Conservation (phyloP, 2,113 vertebrate species). For the Gobius niger region DNA sequence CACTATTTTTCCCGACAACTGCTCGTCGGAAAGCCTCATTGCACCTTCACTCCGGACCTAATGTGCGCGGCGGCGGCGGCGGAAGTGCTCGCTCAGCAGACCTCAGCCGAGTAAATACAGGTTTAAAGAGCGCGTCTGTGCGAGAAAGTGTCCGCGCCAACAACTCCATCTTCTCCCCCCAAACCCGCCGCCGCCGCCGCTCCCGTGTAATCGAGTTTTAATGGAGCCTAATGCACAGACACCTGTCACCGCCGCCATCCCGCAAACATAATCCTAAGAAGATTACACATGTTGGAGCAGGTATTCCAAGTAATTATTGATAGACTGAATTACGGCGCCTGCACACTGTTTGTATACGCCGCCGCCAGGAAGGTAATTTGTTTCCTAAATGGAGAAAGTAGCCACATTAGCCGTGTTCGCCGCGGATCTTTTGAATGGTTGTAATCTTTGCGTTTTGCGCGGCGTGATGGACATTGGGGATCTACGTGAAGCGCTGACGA, state of each 20-base stretch:
- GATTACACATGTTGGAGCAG: constrained; percentile 96
- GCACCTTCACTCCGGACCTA: background rate
- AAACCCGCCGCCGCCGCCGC: constrained; percentile 69
- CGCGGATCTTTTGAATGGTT: background rate
- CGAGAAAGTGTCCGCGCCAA: constrained; percentile 28
- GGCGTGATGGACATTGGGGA: background rate
- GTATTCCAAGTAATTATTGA: constrained; percentile 86
- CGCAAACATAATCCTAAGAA: constrained; percentile 89
- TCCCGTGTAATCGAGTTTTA: constrained; percentile 75
- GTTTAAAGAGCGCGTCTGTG: constrained; percentile 45
- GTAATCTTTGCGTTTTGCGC: background rate
- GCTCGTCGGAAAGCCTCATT: background rate
- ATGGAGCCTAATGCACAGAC: constrained; percentile 85
- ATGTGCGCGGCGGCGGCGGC: background rate
- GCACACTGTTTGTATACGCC: constrained; percentile 39
- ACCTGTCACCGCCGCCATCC: constrained; percentile 87
- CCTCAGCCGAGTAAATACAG: constrained; percentile 48
- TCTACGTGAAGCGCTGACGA: background rate
- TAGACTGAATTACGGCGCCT: constrained; percentile 49
- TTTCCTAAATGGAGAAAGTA: constrained; percentile 9
- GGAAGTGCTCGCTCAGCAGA: constrained; percentile 52
- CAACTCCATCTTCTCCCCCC: constrained; percentile 54
- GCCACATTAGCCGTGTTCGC: background rate
- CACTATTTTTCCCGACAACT: background rate
- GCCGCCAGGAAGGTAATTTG: constrained; percentile 1